Percentiles rank a stretch among this genome's conserved stretches.
Conservation (phyloP, 2,888 invertebrate species). For the Hecatera dysodea region DNA sequence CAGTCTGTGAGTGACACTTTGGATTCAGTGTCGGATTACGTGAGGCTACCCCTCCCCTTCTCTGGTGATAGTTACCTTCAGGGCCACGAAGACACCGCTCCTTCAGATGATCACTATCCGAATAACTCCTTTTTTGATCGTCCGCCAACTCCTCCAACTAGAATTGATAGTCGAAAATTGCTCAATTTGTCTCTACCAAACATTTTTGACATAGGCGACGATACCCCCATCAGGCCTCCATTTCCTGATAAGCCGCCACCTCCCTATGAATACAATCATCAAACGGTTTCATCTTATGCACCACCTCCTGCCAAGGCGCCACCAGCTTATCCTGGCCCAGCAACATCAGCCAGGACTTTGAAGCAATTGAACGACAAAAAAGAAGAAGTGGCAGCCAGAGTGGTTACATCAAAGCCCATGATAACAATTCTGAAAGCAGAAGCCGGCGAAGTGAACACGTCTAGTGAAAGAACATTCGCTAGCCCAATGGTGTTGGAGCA, state of each 20-base stretch:
- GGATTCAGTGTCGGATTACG: slow-evolving; percentile 97
- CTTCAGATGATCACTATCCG: slow-evolving; percentile 90
- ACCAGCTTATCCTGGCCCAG: slow-evolving; percentile 92
- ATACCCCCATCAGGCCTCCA: slow-evolving; percentile 68
- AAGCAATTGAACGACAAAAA: slow-evolving; percentile 80
- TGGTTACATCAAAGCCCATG: slow-evolving; percentile 94
- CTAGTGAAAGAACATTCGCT: slow-evolving; percentile 90
- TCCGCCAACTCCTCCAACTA: slow-evolving; percentile 93
- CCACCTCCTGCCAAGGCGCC: slow-evolving; percentile 89
- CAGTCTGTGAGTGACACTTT: slow-evolving; percentile 96
- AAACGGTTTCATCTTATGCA: slow-evolving; percentile 86
- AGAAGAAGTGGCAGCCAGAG: slow-evolving; percentile 94
- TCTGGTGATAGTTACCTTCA: slow-evolving; percentile 91
- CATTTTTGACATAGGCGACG: slow-evolving; percentile 83
- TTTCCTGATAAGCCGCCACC: slow-evolving; percentile 92
- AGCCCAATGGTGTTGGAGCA: slow-evolving; percentile 89
- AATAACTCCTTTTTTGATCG: slow-evolving; percentile 89
- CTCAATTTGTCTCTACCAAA: slow-evolving; percentile 87
- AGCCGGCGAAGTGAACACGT: slow-evolving; percentile 92
- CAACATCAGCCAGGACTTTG: slow-evolving; percentile 67
- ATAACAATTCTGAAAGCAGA: slow-evolving; percentile 95
- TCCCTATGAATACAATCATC: slow-evolving; percentile 92
- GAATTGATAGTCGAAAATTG: slow-evolving; percentile 92
- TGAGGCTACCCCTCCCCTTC: slow-evolving; percentile 93
- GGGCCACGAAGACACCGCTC: slow-evolving; percentile 91